Conservation (phyloP, 2,113 vertebrate genomes). For the Hippocampus guttulatus region DNA sequence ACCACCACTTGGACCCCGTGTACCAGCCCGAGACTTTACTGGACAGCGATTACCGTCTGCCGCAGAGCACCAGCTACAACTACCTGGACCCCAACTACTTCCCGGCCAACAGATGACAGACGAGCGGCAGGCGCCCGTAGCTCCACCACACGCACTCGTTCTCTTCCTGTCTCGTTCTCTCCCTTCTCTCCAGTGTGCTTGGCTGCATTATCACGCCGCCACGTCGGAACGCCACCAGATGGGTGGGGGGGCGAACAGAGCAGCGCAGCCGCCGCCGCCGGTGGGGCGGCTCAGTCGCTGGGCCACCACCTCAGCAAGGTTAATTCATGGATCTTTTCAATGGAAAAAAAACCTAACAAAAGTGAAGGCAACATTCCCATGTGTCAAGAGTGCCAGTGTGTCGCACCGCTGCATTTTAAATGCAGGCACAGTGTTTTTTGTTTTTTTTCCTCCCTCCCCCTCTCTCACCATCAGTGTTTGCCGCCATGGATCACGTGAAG, state of each 20-base stretch:
- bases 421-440: background rate
- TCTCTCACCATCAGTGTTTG: constrained; percentile 74
- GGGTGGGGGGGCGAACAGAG: constrained; percentile 43
- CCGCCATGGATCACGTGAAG: constrained; percentile 93
- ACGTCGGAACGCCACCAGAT: constrained; percentile 66
- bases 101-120: constrained; percentile 99
- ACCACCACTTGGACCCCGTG: constrained; percentile 91
- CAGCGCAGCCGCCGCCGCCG: constrained; percentile 26
- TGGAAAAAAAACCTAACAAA: constrained; percentile 7
- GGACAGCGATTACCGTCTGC: constrained; percentile 99
- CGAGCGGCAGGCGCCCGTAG: constrained; percentile 50
- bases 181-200: constrained; percentile 56
- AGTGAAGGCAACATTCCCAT: constrained; percentile 78
- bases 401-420: constrained; percentile 56
- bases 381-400: constrained; percentile 46
- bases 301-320: constrained; percentile 40
- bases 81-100: constrained; percentile 99
- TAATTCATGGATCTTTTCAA: constrained; percentile 52
- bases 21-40: constrained; percentile 88
- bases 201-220: constrained; percentile 57
- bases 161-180: background rate
- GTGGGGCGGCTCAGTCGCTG: constrained; percentile 38
- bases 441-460: background rate
- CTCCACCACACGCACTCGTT: constrained; percentile 30
- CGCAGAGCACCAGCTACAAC: constrained; percentile 92